Conservation (phyloP, 2,888 invertebrate genomes). For the Hypsopygia costalis region DNA sequence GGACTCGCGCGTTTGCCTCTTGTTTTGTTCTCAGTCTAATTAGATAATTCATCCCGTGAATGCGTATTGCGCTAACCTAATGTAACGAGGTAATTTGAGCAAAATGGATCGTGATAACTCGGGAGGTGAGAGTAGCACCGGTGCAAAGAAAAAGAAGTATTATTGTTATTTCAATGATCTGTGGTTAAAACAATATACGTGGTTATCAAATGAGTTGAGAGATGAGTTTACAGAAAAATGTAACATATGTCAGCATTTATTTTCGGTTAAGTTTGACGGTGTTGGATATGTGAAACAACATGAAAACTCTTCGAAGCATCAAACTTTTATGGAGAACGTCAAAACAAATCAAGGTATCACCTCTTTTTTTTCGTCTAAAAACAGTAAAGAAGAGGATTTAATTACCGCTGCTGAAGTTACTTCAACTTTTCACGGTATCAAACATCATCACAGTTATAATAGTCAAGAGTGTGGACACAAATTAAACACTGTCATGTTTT, state of each 20-base stretch:
- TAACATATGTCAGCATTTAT: slow-evolving; percentile 11
- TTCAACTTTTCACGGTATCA: slow-evolving; percentile 10
- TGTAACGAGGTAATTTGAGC: not conserved
- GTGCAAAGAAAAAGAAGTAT: slow-evolving; percentile 9
- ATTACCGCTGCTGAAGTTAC: slow-evolving; percentile 13
- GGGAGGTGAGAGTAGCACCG: slow-evolving; percentile 7
- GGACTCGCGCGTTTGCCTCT: too few species aligned
- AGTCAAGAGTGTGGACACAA: slow-evolving; percentile 14
- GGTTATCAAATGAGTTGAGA: slow-evolving; percentile 10
- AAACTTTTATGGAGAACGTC: not conserved
- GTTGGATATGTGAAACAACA: not conserved
- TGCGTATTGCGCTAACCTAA: slow-evolving; percentile 8
- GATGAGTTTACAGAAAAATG: slow-evolving; percentile 11
- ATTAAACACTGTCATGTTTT: slow-evolving; percentile 12
- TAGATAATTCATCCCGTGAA: slow-evolving; percentile 4
- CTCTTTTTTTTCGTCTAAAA: slow-evolving; percentile 7
- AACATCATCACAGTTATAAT: slow-evolving; percentile 12
- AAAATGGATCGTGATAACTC: slow-evolving; percentile 12
- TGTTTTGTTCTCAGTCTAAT: not conserved
- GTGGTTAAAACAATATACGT: slow-evolving; percentile 11
- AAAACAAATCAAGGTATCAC: slow-evolving; percentile 5
- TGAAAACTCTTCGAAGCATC: not conserved
- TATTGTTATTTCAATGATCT: slow-evolving; percentile 10
- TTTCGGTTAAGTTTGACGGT: slow-evolving; percentile 4
- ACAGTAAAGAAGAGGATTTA: slow-evolving; percentile 8